Evolutionary conservation across 1,140 invertebrate species (phyloP), one percentile per base, ranked within the genome.

Genomic region (Trachelipus rathkii): DNA sequence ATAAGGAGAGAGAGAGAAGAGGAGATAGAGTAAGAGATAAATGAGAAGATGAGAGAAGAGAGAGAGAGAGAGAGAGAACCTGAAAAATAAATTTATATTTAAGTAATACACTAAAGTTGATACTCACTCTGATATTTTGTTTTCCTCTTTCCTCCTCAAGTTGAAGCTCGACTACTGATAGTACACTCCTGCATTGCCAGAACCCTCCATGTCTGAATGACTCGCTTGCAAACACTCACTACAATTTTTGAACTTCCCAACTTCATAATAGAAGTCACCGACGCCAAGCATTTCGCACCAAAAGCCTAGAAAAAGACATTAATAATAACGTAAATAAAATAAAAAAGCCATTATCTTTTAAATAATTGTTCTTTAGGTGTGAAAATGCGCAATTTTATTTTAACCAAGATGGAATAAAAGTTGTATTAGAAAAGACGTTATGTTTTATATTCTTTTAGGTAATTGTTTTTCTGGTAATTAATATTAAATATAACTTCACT

Each of bases 251-350:
- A 3, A 99, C 94, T 13, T n/a, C 92, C 93, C 5, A 99, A 85
- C n/a, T 86, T 99, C 96, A 85, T 99, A 99, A 84, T 99, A 99
- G 84, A 99, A 98, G 83, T 98, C 95, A n/a, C 96, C 96, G 76
- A 99, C 96, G 23, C 97, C 97, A 76, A 99, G 86, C 74, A 99
- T 92, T 83, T 91, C 88, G 6, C 96, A 96, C 97, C 98, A 99
- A 85, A 99, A 99, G 10, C 97, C 80, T 78, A 89, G 84, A 84
- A 85, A 60, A 19, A 60, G 19, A 60, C 50, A 60, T 33, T 33
- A 33, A 33, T 33, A 33, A 33, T 3, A 33, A 33, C 33, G 33
- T 33, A 33, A 33, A 33, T 6, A 33, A 33, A 33, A 33, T 33
- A 6, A 33, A 33, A 33, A 33, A 33, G 2, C 1, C 1, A 33